Evolutionary conservation across 2,797 vertebrate species (phyloP).

Genomic region (Rhinichthys osculus): DNA sequence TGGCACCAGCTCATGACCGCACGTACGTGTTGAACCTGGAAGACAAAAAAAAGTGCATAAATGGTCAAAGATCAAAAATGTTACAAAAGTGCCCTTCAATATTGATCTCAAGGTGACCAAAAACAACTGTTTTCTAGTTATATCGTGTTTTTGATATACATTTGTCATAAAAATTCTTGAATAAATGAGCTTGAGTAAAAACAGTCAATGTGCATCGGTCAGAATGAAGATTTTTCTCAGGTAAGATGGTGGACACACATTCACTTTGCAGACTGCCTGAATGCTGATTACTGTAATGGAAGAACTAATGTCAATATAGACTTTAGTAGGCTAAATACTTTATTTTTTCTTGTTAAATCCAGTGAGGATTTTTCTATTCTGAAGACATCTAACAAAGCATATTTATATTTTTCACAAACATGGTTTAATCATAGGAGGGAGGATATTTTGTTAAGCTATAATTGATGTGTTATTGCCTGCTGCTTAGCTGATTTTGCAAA

Average conservation of each 20-base stretch:
- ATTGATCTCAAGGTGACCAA: neutral
- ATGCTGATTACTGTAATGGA: neutral
- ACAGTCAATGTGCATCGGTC: neutral
- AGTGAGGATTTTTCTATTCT: neutral
- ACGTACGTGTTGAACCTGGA: constrained; percentile 58
- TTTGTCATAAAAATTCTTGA: neutral
- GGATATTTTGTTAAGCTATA: neutral
- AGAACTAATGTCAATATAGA: neutral
- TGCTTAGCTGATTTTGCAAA: constrained; percentile 35
- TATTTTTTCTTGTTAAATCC: neutral
- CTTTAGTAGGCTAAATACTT: neutral
- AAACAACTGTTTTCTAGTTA: neutral
- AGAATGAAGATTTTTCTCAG: neutral
- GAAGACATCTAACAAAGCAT: neutral
- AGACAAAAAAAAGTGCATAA: constrained; percentile 41
- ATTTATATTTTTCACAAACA: neutral
- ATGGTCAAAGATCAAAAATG: neutral
- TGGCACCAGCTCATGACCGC: constrained; percentile 68
- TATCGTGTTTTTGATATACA: neutral
- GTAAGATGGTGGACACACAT: constrained; percentile 21
- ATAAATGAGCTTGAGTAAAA: neutral
- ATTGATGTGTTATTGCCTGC: constrained; percentile 40
- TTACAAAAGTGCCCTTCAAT: neutral
- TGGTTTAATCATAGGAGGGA: neutral
- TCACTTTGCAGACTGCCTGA: neutral